Percentiles rank a stretch among this genome's conserved stretches.
phyloP scores from a whole-genome alignment of 2,888 invertebrate species.

The Scaptodrosophila latifasciaeformis region DNA sequence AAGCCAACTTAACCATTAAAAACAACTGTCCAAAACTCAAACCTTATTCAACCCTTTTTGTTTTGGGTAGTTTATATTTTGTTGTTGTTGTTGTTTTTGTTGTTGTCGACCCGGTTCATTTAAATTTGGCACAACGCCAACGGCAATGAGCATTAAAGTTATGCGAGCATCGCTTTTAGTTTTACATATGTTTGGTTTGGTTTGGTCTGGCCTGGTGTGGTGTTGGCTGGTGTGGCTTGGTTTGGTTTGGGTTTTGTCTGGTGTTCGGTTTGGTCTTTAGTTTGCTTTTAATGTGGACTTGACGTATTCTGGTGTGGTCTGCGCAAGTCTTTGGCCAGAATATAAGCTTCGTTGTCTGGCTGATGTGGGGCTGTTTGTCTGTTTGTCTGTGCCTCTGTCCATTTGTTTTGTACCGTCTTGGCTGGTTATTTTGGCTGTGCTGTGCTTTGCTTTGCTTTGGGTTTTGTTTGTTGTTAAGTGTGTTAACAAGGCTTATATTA shows the following conservation, averaged over 20 bases:
- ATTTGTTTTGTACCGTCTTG: no score
- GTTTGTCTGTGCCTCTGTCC: no score
- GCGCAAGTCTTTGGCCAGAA: no score
- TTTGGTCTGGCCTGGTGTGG: slow-evolving; percentile 17
- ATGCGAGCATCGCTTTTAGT: slow-evolving; percentile 44
- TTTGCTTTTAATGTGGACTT: no score
- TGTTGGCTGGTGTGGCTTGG: slow-evolving; percentile 47
- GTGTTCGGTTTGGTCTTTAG: slow-evolving; percentile 58
- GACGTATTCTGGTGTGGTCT: no score
- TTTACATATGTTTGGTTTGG: not conserved
- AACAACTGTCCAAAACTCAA: no score
- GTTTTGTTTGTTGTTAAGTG: slow-evolving; percentile 62
- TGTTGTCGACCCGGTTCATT: slow-evolving; percentile 50
- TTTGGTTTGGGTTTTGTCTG: slow-evolving; percentile 43
- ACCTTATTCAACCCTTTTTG: no score
- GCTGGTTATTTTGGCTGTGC: no score
- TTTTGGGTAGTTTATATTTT: no score
- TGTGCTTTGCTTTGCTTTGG: slow-evolving; percentile 9
- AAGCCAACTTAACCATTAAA: no score
- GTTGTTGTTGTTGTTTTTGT: slow-evolving; percentile 26
- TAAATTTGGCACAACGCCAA: slow-evolving; percentile 64
- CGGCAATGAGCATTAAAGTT: slow-evolving; percentile 62
- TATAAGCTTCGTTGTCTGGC: no score
- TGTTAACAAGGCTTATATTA: slow-evolving; percentile 65
- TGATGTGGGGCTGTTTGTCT: no score